phyloP scores from a whole-genome alignment of 2,888 invertebrate genomes.

The Amblyteles armatorius region DNA sequence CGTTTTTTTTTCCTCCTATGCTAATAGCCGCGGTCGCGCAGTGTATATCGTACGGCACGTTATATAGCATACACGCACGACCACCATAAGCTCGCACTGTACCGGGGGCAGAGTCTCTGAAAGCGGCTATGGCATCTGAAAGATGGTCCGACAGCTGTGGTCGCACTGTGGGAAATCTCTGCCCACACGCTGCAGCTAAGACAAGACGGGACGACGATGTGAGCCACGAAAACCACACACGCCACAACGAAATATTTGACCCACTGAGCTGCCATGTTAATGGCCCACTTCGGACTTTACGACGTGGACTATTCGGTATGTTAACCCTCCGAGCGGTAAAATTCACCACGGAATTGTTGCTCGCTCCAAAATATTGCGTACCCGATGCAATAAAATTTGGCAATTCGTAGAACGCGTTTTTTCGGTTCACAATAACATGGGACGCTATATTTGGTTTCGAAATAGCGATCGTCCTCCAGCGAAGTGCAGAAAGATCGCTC shows the following conservation, averaged over 20 bases:
- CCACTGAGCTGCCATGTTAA: slow-evolving; percentile 3
- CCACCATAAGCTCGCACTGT: slow-evolving; percentile 38
- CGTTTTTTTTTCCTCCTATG: slow-evolving; percentile 49
- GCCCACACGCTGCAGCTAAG: slow-evolving; percentile 77
- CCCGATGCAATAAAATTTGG: not conserved
- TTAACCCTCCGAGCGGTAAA: not conserved
- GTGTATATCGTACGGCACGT: slow-evolving; percentile 21
- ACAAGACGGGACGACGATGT: slow-evolving; percentile 50
- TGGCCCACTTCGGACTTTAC: slow-evolving; percentile 27
- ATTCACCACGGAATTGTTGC: not conserved
- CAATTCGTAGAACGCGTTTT: slow-evolving; percentile 13
- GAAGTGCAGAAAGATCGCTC: too few species aligned
- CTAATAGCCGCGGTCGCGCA: slow-evolving; percentile 58
- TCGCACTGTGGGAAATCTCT: slow-evolving; percentile 80
- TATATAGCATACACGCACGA: slow-evolving; percentile 27
- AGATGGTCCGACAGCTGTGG: slow-evolving; percentile 81
- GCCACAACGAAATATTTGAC: slow-evolving; percentile 33
- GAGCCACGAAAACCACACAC: slow-evolving; percentile 57
- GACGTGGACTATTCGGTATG: slow-evolving; percentile 5
- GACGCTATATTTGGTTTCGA: not conserved
- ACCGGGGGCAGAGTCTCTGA: slow-evolving; percentile 67
- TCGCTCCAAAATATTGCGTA: not conserved
- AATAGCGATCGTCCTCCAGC: too few species aligned
- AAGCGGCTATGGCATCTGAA: slow-evolving; percentile 68
- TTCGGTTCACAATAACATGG: slow-evolving; percentile 26